phyloP scores from a whole-genome alignment of 2,888 invertebrate genomes.

The Pasiphila rectangulata region DNA sequence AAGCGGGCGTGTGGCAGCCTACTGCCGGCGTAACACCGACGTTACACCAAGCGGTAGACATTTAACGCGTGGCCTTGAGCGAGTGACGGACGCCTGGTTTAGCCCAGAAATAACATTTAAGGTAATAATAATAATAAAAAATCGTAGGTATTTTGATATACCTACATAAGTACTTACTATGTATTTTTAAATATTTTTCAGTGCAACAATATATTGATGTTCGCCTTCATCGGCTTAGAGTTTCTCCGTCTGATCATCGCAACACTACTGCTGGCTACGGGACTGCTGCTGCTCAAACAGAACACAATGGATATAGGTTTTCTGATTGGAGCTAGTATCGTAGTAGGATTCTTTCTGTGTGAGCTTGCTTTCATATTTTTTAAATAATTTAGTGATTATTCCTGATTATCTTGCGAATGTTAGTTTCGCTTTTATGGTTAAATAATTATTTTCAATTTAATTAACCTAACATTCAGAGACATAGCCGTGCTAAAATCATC shows the following conservation, averaged over 20 bases:
- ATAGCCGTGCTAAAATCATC: neutral
- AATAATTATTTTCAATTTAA: too few species aligned
- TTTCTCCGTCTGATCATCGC: slow-evolving; percentile 53
- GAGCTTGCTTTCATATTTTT: slow-evolving; percentile 37
- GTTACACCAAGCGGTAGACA: too few species aligned
- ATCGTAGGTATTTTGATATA: too few species aligned
- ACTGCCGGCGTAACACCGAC: too few species aligned
- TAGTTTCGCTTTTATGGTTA: too few species aligned
- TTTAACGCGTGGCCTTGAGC: too few species aligned
- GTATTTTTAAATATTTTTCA: slow-evolving; percentile 37
- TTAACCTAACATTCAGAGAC: neutral
- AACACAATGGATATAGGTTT: slow-evolving; percentile 74
- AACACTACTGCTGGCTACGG: slow-evolving; percentile 47
- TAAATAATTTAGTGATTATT: too few species aligned
- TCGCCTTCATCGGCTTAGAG: slow-evolving; percentile 58
- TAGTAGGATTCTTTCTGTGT: slow-evolving; percentile 63
- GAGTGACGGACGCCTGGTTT: too few species aligned
- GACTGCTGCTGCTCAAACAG: slow-evolving; percentile 62
- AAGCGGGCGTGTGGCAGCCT: too few species aligned
- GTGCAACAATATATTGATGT: slow-evolving; percentile 62
- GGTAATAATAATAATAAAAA: too few species aligned
- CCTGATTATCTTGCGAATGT: too few species aligned
- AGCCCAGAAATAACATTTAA: too few species aligned
- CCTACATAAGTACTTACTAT: neutral
- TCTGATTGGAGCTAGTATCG: slow-evolving; percentile 70